These are phyloP conservation scores for Gephyroberyx darwinii DNA, from an alignment of 2,797 vertebrate genomes.

Conservation along the genomic window DNA sequence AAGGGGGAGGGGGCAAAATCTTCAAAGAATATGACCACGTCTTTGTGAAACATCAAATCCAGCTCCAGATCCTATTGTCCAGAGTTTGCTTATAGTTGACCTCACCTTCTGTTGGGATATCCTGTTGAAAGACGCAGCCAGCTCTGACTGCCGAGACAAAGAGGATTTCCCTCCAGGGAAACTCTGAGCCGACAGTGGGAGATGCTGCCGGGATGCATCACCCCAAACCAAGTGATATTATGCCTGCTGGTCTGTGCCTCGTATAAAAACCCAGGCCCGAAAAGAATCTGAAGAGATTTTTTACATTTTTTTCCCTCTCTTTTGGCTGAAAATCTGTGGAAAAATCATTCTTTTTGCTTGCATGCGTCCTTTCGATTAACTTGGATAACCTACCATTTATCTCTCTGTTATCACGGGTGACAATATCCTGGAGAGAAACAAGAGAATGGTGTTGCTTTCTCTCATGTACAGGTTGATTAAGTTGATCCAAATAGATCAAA, in stretches of 20 bases:
- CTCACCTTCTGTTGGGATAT: conserved; percentile 80
- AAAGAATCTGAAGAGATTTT: conserved; percentile 21
- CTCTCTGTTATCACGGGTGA: not conserved
- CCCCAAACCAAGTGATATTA: conserved; percentile 46
- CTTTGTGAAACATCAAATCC: conserved; percentile 81
- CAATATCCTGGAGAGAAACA: not conserved
- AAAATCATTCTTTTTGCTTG: conserved; percentile 7
- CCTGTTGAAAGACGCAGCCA: conserved; percentile 68
- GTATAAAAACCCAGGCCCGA: conserved; percentile 4
- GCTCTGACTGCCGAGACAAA: conserved; percentile 68
- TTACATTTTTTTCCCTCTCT: conserved; percentile 23
- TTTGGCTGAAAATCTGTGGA: conserved; percentile 15
- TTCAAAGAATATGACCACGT: conserved; percentile 74
- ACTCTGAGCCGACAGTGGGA: conserved; percentile 72
- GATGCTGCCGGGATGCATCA: conserved; percentile 57
- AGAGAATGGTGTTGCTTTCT: conserved; percentile 1
- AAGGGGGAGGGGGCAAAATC: conserved; percentile 57
- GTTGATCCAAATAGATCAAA: no score
- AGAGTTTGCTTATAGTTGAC: conserved; percentile 81
- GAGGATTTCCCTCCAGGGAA: conserved; percentile 72
- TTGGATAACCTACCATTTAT: not conserved
- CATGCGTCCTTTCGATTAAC: conserved; percentile 4
- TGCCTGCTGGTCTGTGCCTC: conserved; percentile 61
- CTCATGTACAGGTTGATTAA: not conserved
- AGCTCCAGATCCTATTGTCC: conserved; percentile 71